phyloP scores from a whole-genome alignment of 2,888 invertebrate species.

The Drosophila setosimentum region DNA sequence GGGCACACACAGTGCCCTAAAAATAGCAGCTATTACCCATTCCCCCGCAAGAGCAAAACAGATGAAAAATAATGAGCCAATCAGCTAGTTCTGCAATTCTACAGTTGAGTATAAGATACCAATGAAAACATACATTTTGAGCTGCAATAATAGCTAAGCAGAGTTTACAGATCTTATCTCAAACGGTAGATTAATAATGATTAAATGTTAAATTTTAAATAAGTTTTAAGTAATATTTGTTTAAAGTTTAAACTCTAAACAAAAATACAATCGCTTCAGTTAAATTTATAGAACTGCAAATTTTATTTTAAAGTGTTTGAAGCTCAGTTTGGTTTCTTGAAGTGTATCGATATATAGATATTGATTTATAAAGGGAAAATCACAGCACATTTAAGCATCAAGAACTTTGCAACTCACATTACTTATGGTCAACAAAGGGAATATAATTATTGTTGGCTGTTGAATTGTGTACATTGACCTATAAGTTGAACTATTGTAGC shows the following conservation, averaged over 20 bases:
- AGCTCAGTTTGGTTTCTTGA: background rate
- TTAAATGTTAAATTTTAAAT: background rate
- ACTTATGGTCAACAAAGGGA: slow-evolving; percentile 13
- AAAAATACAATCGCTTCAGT: background rate
- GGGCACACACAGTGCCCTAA: background rate
- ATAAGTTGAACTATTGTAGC: slow-evolving; percentile 19
- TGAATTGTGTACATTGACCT: slow-evolving; percentile 13
- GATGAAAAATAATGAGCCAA: slow-evolving; percentile 43
- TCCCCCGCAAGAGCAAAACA: background rate
- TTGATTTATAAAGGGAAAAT: background rate
- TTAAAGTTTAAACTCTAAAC: background rate
- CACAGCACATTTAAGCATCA: background rate
- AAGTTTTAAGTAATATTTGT: background rate
- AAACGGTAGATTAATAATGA: background rate
- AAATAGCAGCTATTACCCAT: slow-evolving; percentile 20
- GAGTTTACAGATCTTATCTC: background rate
- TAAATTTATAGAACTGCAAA: background rate
- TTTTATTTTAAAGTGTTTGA: background rate
- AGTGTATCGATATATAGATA: background rate
- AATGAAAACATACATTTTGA: slow-evolving; percentile 5
- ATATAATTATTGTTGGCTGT: slow-evolving; percentile 29
- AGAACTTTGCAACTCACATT: slow-evolving; percentile 1
- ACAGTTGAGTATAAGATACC: slow-evolving; percentile 10
- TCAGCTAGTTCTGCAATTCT: slow-evolving; percentile 15
- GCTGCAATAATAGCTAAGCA: slow-evolving; percentile 6